Evolutionary conservation across 1,140 invertebrate species (phyloP).

Genomic region (Lucilia sericata): DNA sequence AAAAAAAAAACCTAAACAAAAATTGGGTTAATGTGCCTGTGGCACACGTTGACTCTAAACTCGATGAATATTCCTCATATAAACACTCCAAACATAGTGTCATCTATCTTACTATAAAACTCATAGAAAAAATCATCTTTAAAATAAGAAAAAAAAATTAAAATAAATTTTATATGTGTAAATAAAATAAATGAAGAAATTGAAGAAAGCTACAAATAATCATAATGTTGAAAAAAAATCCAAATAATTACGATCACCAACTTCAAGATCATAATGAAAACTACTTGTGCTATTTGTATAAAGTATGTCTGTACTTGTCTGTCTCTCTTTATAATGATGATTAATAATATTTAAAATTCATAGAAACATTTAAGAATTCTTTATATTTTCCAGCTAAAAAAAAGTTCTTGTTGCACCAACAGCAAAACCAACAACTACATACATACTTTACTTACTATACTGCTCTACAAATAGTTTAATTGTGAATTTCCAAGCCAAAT

Average conservation of each 20-base stretch:
- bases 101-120: neutral
- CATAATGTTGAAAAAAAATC: too few species aligned
- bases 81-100: neutral
- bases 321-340: too few species aligned
- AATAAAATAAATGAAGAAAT: neutral
- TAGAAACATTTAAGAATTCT: too few species aligned
- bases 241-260: too few species aligned
- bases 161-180: neutral
- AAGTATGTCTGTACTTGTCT: too few species aligned
- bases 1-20: neutral
- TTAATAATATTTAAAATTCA: too few species aligned
- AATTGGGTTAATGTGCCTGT: slow-evolving; percentile 19
- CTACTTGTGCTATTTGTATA: too few species aligned
- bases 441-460: neutral
- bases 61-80: neutral
- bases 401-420: too few species aligned
- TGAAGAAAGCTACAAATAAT: too few species aligned
- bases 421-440: neutral
- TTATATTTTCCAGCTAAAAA: too few species aligned
- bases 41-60: neutral
- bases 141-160: neutral
- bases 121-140: too few species aligned
- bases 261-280: too few species aligned
- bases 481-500: neutral
- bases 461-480: neutral